These are phyloP conservation scores for Arctia plantaginis DNA, from an alignment of 2,888 invertebrate genomes.

Conservation along the genomic window DNA sequence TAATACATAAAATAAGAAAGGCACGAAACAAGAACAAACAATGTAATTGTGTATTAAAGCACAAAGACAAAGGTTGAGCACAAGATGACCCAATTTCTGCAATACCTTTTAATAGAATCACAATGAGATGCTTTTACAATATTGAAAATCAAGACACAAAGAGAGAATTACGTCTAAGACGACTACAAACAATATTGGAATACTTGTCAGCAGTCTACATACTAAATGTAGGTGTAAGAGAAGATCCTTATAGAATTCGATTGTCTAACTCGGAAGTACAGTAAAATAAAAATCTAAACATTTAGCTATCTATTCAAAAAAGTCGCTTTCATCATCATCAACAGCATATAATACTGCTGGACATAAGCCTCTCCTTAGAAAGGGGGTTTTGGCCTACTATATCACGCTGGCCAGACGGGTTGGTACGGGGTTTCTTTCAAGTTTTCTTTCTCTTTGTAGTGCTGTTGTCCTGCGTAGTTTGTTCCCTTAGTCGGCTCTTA, in stretches of 20 bases:
- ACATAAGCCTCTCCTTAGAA: no score
- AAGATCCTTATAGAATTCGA: neutral
- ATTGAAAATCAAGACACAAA: neutral
- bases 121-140: neutral
- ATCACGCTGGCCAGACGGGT: no score
- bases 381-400: no score
- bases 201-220: neutral
- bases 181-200: neutral
- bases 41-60: neutral
- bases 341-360: no score
- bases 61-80: neutral
- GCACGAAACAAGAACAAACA: neutral
- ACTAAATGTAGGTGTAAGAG: neutral
- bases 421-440: no score
- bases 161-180: neutral
- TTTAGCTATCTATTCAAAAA: neutral
- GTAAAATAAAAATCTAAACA: neutral
- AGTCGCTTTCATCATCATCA: no score
- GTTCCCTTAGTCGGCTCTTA: no score
- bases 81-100: neutral
- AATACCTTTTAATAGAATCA: neutral
- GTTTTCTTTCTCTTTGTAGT: no score
- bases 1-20: neutral
- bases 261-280: neutral
- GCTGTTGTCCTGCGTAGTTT: no score